These are phyloP conservation scores for Pleuronectes platessa DNA, from an alignment of 2,113 vertebrate species.

Conservation along the genomic window DNA sequence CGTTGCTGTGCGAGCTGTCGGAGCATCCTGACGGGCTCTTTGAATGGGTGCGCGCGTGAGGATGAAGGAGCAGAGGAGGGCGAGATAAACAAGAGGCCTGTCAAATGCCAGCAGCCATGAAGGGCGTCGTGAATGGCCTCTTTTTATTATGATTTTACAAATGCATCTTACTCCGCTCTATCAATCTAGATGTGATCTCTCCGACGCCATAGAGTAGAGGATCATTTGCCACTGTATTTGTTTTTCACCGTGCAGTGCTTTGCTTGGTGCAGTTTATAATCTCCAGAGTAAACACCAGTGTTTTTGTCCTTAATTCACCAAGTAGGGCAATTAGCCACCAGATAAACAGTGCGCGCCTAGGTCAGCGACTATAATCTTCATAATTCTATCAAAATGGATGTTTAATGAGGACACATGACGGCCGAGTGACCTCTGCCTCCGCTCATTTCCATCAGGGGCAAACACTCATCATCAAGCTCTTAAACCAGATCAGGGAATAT, in stretches of 20 bases:
- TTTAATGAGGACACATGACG: conserved; percentile 49
- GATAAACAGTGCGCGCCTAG: conserved; percentile 46
- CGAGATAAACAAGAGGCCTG: conserved; percentile 34
- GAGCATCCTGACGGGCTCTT: conserved; percentile 38
- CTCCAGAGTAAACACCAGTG: conserved; percentile 53
- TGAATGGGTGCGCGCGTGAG: conserved; percentile 29
- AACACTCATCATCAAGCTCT: conserved; percentile 47
- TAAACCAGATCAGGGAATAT: conserved; percentile 52
- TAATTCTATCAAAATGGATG: conserved; percentile 66
- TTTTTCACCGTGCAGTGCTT: conserved; percentile 16
- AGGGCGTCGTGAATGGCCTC: conserved; percentile 22
- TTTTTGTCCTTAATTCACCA: conserved; percentile 56
- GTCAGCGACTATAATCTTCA: conserved; percentile 60
- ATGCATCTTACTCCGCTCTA: conserved; percentile 7
- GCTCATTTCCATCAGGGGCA: conserved; percentile 15
- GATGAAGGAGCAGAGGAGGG: conserved; percentile 50
- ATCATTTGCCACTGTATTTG: conserved; percentile 17
- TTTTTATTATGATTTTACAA: conserved; percentile 26
- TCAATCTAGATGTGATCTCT: not conserved
- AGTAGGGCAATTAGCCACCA: conserved; percentile 61
- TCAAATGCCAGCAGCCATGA: conserved; percentile 47
- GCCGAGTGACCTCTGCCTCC: conserved; percentile 31
- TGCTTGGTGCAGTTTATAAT: conserved; percentile 32
- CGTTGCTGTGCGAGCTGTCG: conserved; percentile 44
- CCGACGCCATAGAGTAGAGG: not conserved